These are phyloP conservation scores for Gallinago undulata DNA, from an alignment of 2,113 vertebrate species.

Conservation along the genomic window DNA sequence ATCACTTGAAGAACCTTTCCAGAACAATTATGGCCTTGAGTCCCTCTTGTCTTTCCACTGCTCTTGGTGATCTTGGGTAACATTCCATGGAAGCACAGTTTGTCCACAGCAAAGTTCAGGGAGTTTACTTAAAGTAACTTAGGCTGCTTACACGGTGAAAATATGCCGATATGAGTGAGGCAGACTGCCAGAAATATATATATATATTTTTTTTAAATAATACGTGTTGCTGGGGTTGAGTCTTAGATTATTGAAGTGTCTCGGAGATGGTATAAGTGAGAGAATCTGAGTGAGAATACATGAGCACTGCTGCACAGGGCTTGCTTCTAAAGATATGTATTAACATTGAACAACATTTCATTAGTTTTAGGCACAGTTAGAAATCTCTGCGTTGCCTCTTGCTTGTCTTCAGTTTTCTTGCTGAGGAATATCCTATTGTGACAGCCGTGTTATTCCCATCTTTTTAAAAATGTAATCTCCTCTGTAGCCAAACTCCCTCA, in stretches of 20 bases:
- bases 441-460: too few relatives aligned
- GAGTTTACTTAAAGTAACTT: background rate
- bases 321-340: background rate
- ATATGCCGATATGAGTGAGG: background rate
- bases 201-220: background rate
- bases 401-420: background rate
- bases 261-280: background rate
- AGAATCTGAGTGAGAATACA: background rate
- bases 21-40: background rate
- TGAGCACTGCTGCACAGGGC: background rate
- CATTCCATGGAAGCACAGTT: background rate
- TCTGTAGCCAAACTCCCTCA: background rate
- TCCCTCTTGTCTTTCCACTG: background rate
- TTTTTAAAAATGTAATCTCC: background rate
- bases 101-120: background rate
- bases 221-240: background rate
- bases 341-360: background rate
- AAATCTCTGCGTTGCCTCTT: background rate
- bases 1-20: background rate
- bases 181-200: background rate
- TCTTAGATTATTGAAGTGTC: background rate
- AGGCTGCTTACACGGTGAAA: background rate
- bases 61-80: background rate
- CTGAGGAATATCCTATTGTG: too few relatives aligned
- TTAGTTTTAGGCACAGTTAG: background rate